Evolutionary conservation across 2,888 invertebrate species (phyloP).

Genomic region (Acrobasis consociella): DNA sequence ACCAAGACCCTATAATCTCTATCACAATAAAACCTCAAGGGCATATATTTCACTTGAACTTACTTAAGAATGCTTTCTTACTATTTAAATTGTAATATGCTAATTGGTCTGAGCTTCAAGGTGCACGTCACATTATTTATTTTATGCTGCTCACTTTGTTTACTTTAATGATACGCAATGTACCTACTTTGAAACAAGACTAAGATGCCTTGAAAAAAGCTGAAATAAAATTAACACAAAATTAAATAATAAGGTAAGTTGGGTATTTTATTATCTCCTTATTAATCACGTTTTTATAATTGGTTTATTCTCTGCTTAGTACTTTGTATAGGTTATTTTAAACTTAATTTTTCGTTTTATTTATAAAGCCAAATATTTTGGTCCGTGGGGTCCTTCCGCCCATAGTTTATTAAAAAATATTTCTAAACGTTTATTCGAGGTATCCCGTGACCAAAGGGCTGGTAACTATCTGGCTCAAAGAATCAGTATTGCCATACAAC

Average conservation of each 20-base stretch:
- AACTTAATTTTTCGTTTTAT: too few species aligned
- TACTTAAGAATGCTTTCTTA: background rate
- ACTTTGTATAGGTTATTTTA: too few species aligned
- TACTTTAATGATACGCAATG: background rate
- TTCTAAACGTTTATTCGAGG: too few species aligned
- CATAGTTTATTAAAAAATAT: too few species aligned
- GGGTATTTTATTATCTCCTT: background rate
- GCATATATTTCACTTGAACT: background rate
- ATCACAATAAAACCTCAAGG: too few species aligned
- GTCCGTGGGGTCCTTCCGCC: too few species aligned
- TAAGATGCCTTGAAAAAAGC: background rate
- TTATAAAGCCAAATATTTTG: too few species aligned
- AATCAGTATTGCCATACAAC: too few species aligned
- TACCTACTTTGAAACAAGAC: background rate
- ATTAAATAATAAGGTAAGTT: background rate
- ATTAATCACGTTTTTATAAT: background rate
- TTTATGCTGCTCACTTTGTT: background rate
- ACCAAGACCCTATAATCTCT: too few species aligned
- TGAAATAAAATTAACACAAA: background rate
- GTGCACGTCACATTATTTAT: background rate
- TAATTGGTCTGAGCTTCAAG: background rate
- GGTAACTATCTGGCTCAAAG: too few species aligned
- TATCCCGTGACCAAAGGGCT: too few species aligned
- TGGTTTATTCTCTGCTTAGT: too few species aligned
- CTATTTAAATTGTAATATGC: background rate